Percentiles rank a stretch among this genome's conserved stretches.
Conservation (phyloP, 2,888 invertebrate species). For the Argynnis bischoffii region DNA sequence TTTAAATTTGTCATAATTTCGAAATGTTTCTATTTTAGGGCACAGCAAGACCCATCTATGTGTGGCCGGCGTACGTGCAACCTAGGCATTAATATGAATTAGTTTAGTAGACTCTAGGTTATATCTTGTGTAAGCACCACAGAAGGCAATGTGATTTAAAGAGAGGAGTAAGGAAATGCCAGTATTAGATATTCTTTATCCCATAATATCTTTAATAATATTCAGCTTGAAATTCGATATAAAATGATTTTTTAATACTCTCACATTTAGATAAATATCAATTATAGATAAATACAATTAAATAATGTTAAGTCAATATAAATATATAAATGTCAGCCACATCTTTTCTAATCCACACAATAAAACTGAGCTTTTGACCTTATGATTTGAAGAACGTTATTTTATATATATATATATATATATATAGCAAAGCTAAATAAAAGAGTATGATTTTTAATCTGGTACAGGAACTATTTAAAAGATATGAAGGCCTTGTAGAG, state of each 20-base stretch:
- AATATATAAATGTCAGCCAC: neutral
- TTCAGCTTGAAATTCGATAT: neutral
- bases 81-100: constrained; percentile 55
- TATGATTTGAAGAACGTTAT: neutral
- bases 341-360: neutral
- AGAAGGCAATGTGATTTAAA: constrained; percentile 36
- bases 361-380: neutral
- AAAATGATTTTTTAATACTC: too few relatives aligned
- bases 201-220: neutral
- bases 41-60: constrained; percentile 58
- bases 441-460: too few relatives aligned
- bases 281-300: too few relatives aligned
- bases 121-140: constrained; percentile 38
- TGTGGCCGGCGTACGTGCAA: constrained; percentile 68
- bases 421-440: too few relatives aligned
- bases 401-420: too few relatives aligned
- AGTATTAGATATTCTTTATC: constrained; percentile 22
- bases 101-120: constrained; percentile 27
- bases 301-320: too few relatives aligned
- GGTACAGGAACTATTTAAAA: too few relatives aligned
- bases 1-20: constrained; percentile 3
- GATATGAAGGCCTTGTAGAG: too few relatives aligned
- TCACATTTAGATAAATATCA: too few relatives aligned
- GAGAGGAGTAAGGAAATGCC: constrained; percentile 15
- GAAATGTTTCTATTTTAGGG: constrained; percentile 47